Percentiles rank a stretch among this genome's conserved stretches.
phyloP scores from a whole-genome alignment of 2,113 vertebrate species.

The Felis chaus region DNA sequence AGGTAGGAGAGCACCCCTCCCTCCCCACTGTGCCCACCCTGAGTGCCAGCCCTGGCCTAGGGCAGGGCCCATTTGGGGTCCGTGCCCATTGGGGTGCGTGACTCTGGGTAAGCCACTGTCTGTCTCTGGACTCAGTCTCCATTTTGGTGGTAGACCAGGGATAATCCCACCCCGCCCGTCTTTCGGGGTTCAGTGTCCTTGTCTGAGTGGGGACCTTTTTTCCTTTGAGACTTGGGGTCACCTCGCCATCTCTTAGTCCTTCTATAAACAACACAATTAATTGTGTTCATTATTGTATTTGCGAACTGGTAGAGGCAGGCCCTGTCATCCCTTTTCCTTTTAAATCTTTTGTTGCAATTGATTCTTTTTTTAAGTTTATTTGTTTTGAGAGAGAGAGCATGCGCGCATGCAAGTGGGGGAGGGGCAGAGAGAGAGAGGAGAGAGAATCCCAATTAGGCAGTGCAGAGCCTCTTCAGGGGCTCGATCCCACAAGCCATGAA shows the following conservation, averaged over 20 bases:
- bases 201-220: background rate
- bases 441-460: no score
- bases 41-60: background rate
- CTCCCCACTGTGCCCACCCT: background rate
- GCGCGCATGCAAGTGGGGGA: no score
- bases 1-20: conserved; percentile 85
- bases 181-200: background rate
- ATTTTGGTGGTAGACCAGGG: background rate
- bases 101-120: background rate
- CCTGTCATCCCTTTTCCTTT: background rate
- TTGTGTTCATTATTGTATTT: background rate
- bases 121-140: background rate
- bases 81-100: background rate
- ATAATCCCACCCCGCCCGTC: background rate
- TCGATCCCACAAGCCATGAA: no score
- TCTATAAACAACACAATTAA: background rate
- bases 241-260: background rate
- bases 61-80: background rate
- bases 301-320: no score
- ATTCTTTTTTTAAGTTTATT: no score
- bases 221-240: background rate
- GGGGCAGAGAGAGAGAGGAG: no score
- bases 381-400: no score
- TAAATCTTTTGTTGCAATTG: background rate
- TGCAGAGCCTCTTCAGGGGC: no score